These are phyloP conservation scores for Resseliella maxima DNA, from an alignment of 2,888 invertebrate species.

Conservation along the genomic window DNA sequence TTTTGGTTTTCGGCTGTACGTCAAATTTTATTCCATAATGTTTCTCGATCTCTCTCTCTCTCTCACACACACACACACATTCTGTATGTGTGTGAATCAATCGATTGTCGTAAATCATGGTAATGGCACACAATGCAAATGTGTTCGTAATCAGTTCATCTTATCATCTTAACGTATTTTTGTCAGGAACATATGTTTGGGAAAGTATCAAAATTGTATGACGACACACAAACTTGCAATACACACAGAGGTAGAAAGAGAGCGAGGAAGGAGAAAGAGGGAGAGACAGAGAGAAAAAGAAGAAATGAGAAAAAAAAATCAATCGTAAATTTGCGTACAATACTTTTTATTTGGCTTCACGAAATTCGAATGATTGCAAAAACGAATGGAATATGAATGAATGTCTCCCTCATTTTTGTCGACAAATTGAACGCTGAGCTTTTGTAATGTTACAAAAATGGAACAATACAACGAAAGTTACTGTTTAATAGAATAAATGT, in stretches of 20 bases:
- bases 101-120: constrained; percentile 42
- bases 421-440: not conserved
- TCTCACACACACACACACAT: not conserved
- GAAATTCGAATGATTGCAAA: not conserved
- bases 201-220: not conserved
- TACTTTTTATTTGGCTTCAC: not conserved
- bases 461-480: not conserved
- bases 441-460: not conserved
- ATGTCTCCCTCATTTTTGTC: not conserved
- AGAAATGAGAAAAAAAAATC: not conserved
- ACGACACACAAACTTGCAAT: not conserved
- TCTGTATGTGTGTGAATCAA: not conserved
- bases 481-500: not conserved
- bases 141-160: constrained; percentile 41
- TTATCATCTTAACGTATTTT: constrained; percentile 45
- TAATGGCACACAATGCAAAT: constrained; percentile 39
- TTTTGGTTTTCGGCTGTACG: constrained; percentile 23
- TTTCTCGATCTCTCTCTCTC: too few species aligned
- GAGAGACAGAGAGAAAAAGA: too few species aligned
- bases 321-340: constrained; percentile 34
- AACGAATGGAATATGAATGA: not conserved
- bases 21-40: not conserved
- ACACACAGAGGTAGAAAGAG: too few species aligned
- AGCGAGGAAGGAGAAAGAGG: too few species aligned
- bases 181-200: constrained; percentile 23